Percentiles rank a stretch among this genome's conserved stretches.
phyloP scores from a whole-genome alignment of 2,888 invertebrate genomes.

The Crematogaster levior region DNA sequence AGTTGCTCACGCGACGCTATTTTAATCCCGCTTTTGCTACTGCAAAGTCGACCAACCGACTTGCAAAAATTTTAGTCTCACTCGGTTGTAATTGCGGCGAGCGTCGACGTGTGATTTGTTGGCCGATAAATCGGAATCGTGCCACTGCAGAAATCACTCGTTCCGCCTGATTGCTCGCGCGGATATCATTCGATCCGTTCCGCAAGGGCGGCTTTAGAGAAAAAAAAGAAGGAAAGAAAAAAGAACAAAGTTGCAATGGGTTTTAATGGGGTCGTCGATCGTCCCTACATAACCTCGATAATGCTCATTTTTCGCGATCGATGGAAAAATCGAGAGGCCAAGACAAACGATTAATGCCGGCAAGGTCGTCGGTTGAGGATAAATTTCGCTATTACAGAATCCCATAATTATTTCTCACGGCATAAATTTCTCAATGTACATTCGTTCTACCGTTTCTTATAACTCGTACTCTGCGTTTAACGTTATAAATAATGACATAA shows the following conservation, averaged over 20 bases:
- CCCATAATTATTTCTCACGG: background rate
- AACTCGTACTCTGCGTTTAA: background rate
- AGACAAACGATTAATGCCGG: conserved; percentile 20
- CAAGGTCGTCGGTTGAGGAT: conserved; percentile 33
- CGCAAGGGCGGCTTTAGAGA: background rate
- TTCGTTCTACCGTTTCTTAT: background rate
- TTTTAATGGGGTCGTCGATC: conserved; percentile 16
- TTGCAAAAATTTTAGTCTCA: conserved; percentile 34
- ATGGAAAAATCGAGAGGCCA: conserved; percentile 17
- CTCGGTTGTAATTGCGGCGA: conserved; percentile 13
- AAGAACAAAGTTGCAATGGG: background rate
- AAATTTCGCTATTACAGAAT: background rate
- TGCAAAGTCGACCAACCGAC: conserved; percentile 10
- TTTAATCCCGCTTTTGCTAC: conserved; percentile 38
- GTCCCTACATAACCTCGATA: background rate
- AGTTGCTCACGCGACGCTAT: conserved; percentile 44
- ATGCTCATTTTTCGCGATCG: conserved; percentile 17
- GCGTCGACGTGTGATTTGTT: conserved; percentile 44
- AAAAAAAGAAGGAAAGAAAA: background rate
- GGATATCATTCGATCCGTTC: conserved; percentile 37
- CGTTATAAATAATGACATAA: conserved; percentile 27
- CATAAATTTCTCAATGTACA: background rate
- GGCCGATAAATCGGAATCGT: conserved; percentile 38
- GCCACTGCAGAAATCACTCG: conserved; percentile 33
- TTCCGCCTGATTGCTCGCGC: conserved; percentile 33